phyloP scores from a whole-genome alignment of 2,888 invertebrate species.

The Gortyna flavago region DNA sequence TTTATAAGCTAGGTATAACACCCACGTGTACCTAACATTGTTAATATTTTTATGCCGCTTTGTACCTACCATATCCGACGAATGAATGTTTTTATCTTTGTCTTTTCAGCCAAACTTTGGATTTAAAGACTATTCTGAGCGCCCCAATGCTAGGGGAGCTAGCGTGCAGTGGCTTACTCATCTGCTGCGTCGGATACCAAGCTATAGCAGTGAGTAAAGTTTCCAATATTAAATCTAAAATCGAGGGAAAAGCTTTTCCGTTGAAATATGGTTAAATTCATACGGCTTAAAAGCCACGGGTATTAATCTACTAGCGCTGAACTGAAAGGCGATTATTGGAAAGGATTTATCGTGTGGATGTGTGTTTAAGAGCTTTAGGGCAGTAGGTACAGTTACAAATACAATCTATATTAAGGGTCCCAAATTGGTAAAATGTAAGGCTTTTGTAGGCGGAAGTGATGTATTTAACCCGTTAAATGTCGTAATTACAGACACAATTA shows the following conservation, averaged over 20 bases:
- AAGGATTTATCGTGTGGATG: constrained; percentile 18
- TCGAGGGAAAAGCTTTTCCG: background rate
- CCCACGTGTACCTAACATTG: too few species aligned
- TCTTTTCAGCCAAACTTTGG: constrained; percentile 75
- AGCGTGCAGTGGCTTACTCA: constrained; percentile 79
- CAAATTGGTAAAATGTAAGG: background rate
- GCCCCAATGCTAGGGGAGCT: constrained; percentile 83
- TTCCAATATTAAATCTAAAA: background rate
- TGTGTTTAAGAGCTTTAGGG: background rate
- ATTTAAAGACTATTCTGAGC: constrained; percentile 77
- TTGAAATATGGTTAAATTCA: constrained; percentile 37
- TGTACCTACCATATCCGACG: background rate
- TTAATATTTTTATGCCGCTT: too few species aligned
- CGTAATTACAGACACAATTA: too few species aligned
- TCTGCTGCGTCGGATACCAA: constrained; percentile 84
- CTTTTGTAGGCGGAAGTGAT: constrained; percentile 7
- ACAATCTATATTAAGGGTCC: constrained; percentile 6
- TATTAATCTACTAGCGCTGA: constrained; percentile 17
- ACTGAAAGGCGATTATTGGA: constrained; percentile 43
- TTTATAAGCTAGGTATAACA: too few species aligned
- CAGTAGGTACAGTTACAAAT: background rate
- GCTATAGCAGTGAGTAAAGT: constrained; percentile 77
- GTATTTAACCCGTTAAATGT: too few species aligned
- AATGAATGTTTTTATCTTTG: background rate
- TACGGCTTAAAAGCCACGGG: constrained; percentile 25